These are phyloP conservation scores for Myiotriccus ornatus DNA, from an alignment of 2,797 vertebrate genomes.

Conservation along the genomic window DNA sequence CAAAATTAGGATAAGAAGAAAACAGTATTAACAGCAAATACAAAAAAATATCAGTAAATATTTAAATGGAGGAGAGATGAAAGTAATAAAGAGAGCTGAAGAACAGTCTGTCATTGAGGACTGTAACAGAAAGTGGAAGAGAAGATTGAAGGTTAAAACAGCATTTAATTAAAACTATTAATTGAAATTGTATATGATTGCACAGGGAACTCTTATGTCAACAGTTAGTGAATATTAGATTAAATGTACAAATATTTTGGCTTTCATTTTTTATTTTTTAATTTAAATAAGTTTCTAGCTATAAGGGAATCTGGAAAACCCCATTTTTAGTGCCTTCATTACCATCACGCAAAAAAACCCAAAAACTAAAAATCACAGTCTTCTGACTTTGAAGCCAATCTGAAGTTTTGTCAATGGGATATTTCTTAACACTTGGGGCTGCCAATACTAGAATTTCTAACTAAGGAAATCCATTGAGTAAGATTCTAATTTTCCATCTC, in stretches of 20 bases:
- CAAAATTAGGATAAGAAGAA: background rate
- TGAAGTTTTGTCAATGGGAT: background rate
- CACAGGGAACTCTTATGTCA: background rate
- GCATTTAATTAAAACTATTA: conserved; percentile 21
- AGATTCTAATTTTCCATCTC: background rate
- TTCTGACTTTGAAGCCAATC: background rate
- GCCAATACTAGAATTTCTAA: background rate
- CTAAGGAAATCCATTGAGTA: background rate
- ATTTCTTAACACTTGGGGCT: background rate
- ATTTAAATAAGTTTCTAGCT: background rate
- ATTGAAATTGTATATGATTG: background rate
- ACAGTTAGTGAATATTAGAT: background rate
- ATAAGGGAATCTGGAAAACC: background rate
- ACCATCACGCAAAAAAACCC: background rate
- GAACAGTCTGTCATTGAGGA: background rate
- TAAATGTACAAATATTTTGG: background rate
- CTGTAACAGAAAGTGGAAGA: background rate
- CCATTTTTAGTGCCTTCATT: background rate
- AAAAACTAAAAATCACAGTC: background rate
- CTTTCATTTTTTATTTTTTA: background rate
- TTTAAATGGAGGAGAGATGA: background rate
- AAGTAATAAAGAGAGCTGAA: background rate
- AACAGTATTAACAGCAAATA: background rate
- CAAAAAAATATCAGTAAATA: background rate
- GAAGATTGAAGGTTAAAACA: background rate